Base-by-base conservation (phyloP, 2,888 invertebrate genomes). In the Tipula confusa region DNA sequence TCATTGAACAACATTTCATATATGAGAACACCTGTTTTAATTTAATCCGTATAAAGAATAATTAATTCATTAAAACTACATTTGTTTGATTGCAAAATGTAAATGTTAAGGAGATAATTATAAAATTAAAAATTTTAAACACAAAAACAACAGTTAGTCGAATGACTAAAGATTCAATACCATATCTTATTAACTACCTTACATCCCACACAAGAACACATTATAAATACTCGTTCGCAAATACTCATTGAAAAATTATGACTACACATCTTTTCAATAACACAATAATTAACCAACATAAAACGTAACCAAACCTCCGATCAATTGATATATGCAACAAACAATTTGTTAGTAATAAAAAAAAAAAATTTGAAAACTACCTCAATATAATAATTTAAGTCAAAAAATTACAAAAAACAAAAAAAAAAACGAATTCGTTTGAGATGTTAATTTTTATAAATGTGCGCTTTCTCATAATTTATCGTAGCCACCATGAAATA, bases 361-460 rank as follows among this genome's bases (percentile, higher is more conserved):
- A n/a, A n/a, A n/a, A n/a, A n/a, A n/a, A n/a, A n/a, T n/a, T n/a
- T n/a, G n/a, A n/a, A n/a, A 64, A 64, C 24, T 64, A 64, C 64
- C 64, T 64, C 64, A 64, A 64, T 64, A 64, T 64, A 64, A 64
- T 64, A 64, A 64, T 64, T 64, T 64, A 64, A 64, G 64, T 64
- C 64, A 24, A 64, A 24, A 33, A 64, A 24, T 24, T 64, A 64
- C 64, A 64, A 64, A 64, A 64, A 36, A 11, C 15, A n/a, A 15
- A 43, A n/a, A 43, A 24, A 24, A 33, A 1, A 33, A 33, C 5
- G 33, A 33, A 64, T 24, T 24, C 24, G 24, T 18, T 64, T 64
- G 64, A 64, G 64, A 24, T 64, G 64, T 64, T 64, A 64, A 64
- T 64, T 64, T 64, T 64, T 64, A 9, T 64, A 64, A 64, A 64